Base-by-base conservation (phyloP, 1,140 invertebrate species). In the Oryctes rhinoceros region DNA sequence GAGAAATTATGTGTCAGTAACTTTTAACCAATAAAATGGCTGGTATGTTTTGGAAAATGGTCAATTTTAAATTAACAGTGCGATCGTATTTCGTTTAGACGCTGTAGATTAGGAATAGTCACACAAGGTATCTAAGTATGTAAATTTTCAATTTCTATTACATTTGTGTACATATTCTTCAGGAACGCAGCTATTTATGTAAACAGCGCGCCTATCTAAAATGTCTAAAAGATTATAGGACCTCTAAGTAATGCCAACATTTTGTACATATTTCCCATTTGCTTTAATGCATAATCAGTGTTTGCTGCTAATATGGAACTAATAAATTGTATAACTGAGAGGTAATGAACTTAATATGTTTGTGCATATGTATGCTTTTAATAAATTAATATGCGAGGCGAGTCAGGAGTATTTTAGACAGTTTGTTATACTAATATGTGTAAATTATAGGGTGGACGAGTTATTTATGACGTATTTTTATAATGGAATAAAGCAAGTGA, bases 121-220 rank as follows among this genome's bases (percentile, higher is more conserved):
- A 71, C 53, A 62, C 35, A 71, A 71, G 37, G 3, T 71, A 3
- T 71, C 24, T 9, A 71, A 24, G 35, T 71, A 71, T 71, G 65
- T 71, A 71, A 71, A 71, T 71, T 35, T 71, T 71, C 24, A 24
- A 35, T 35, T 71, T 15, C 30, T 24, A 10, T 35, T 35, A 71
- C 3, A 71, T 30, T 3, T 35, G 24, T 15, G 6, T 59, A 53
- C 3, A 53, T n/a, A 0, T 59, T 24, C 24, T 71, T 37, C 24
- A 15, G 3, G 18, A 24, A 71, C 11, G 13, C 30, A 71, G 35
- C 35, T 30, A 24, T 71, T 71, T 35, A 71, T 9, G 65, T 37
- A 71, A 71, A 71, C 24, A 71, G 35, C 65, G 35, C 65, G 11
- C 65, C 65, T 71, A 71, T 71, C 35, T 71, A 24, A 71, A 35